Conservation (phyloP, 2,888 invertebrate genomes). For the Chymomyza caudatula region DNA sequence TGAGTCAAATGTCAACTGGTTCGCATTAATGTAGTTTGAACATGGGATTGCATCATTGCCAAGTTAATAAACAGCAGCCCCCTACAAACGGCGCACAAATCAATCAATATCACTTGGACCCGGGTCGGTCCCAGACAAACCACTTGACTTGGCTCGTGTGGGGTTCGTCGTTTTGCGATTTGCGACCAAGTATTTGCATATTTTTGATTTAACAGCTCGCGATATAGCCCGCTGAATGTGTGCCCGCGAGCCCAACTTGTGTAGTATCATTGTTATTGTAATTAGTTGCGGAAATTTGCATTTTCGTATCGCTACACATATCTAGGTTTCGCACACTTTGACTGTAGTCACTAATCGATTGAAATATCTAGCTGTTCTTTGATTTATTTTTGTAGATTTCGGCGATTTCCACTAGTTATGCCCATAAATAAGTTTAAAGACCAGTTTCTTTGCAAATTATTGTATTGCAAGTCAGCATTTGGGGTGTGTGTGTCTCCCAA, state of each 20-base stretch:
- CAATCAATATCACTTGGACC: conserved; percentile 30
- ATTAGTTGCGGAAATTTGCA: conserved; percentile 58
- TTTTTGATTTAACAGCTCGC: conserved; percentile 72
- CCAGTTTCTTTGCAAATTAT: not conserved
- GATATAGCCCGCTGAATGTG: too few relatives aligned
- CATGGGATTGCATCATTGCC: conserved; percentile 67
- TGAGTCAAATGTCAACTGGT: conserved; percentile 30
- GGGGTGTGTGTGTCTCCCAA: too few relatives aligned
- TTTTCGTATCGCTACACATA: conserved; percentile 20
- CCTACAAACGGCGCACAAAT: conserved; percentile 36
- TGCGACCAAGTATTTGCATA: conserved; percentile 62
- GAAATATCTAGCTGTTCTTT: not conserved
- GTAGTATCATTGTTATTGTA: conserved; percentile 51
- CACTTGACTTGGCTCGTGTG: conserved; percentile 3
- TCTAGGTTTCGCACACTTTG: not conserved
- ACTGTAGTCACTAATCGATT: not conserved
- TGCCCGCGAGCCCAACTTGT: conserved; percentile 15
- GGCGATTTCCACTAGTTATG: not conserved
- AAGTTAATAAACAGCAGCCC: not conserved
- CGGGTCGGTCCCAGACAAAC: conserved; percentile 7
- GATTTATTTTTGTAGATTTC: not conserved
- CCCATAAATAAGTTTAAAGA: not conserved
- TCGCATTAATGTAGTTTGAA: conserved; percentile 54
- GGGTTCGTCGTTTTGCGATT: conserved; percentile 1
- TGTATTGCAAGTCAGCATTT: not conserved